Evolutionary conservation across 2,888 invertebrate genomes (phyloP).

Genomic region (Lypha dubia): DNA sequence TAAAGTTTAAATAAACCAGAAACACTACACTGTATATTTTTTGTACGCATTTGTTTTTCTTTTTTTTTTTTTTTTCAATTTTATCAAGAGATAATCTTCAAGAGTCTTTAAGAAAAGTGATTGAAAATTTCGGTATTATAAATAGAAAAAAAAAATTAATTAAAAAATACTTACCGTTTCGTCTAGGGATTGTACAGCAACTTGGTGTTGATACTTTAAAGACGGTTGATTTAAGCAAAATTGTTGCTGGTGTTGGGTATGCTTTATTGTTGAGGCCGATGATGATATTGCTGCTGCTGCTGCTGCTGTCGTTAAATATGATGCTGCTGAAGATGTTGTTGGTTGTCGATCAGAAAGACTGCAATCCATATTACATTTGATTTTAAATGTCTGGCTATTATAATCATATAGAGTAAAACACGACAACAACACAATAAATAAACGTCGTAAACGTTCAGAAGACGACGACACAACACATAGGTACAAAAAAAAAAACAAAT

Average conservation of each 20-base stretch:
- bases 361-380: conserved; percentile 76
- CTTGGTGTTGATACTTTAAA: conserved; percentile 62
- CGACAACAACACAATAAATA: conserved; percentile 40
- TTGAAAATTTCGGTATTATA: no score
- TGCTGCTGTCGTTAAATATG: conserved; percentile 37
- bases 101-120: not conserved
- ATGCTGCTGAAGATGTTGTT: conserved; percentile 43
- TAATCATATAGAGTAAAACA: conserved; percentile 55
- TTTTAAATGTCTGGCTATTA: conserved; percentile 69
- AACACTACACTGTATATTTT: no score
- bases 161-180: conserved; percentile 74
- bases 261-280: conserved; percentile 41
- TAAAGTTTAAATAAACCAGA: not conserved
- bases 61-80: not conserved
- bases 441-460: conserved; percentile 37
- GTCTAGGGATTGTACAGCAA: conserved; percentile 74
- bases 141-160: conserved; percentile 9
- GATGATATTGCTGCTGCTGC: conserved; percentile 36
- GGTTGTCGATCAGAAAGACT: conserved; percentile 75
- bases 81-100: not conserved
- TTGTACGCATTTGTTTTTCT: no score
- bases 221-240: conserved; percentile 45
- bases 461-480: conserved; percentile 41
- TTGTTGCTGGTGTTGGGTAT: conserved; percentile 43
- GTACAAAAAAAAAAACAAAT: conserved; percentile 1